These are phyloP conservation scores for Synanthedon vespiformis DNA, from an alignment of 2,888 invertebrate genomes.

Conservation along the genomic window DNA sequence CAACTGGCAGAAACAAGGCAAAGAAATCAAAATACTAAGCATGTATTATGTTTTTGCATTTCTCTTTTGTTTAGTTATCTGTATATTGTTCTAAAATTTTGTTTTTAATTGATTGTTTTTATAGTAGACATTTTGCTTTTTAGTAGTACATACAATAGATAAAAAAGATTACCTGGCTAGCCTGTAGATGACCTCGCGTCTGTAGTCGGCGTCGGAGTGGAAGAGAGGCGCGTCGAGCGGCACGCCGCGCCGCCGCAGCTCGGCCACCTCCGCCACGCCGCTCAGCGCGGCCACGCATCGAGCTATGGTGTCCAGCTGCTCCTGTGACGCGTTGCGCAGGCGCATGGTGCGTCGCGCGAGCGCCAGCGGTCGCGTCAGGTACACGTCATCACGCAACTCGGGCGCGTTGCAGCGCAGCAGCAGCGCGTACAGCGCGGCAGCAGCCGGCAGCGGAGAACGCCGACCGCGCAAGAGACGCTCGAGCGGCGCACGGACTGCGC, in stretches of 20 bases:
- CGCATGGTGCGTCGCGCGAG: slow-evolving; percentile 35
- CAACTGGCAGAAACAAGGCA: no score
- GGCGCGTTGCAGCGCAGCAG: slow-evolving; percentile 31
- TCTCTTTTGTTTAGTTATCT: no score
- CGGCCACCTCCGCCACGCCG: slow-evolving; percentile 39
- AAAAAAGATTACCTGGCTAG: slow-evolving; percentile 32
- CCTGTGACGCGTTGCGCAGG: slow-evolving; percentile 24
- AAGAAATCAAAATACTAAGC: no score
- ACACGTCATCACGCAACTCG: slow-evolving; percentile 35
- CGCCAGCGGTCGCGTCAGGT: slow-evolving; percentile 29
- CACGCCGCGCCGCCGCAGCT: slow-evolving; percentile 28
- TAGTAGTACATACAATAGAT: no score
- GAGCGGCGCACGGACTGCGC: slow-evolving; percentile 25
- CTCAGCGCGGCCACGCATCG: slow-evolving; percentile 37
- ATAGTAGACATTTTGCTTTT: no score
- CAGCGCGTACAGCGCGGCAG: slow-evolving; percentile 39
- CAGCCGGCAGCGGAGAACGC: slow-evolving; percentile 3
- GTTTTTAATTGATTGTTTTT: no score
- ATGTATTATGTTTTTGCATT: no score
- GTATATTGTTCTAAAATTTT: no score
- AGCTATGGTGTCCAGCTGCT: slow-evolving; percentile 33
- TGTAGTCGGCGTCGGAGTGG: slow-evolving; percentile 43
- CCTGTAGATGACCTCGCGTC: slow-evolving; percentile 35
- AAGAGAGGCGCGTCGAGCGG: slow-evolving; percentile 41
- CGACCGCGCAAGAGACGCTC: slow-evolving; percentile 16